phyloP scores from a whole-genome alignment of 1,140 invertebrate species.

The Epicauta chinensis region DNA sequence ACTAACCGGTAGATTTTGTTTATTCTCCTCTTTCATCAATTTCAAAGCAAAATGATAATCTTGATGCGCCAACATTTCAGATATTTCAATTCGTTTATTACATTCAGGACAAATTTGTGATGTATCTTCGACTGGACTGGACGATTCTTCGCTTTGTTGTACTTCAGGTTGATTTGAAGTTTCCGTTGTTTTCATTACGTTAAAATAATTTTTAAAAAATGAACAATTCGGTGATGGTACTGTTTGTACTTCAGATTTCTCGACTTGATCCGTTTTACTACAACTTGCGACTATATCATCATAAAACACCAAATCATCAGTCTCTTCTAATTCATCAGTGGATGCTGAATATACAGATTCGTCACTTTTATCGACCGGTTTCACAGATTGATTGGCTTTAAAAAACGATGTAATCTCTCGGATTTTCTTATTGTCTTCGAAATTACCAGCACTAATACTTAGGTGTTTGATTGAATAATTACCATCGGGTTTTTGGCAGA shows the following conservation, averaged over 20 bases:
- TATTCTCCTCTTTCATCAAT: constrained; percentile 47
- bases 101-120: constrained; percentile 45
- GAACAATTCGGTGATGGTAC: constrained; percentile 26
- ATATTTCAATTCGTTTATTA: constrained; percentile 44
- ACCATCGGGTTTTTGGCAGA: constrained; percentile 42
- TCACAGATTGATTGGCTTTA: constrained; percentile 31
- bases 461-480: constrained; percentile 54
- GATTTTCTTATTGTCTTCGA: constrained; percentile 57
- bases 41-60: constrained; percentile 57
- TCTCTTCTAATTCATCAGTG: constrained; percentile 23
- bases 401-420: constrained; percentile 57
- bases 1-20: constrained; percentile 10
- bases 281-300: constrained; percentile 9
- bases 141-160: not conserved
- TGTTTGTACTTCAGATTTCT: not conserved
- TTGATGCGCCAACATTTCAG: constrained; percentile 47
- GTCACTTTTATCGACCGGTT: constrained; percentile 9
- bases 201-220: constrained; percentile 47
- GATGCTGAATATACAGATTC: constrained; percentile 26
- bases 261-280: not conserved
- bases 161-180: not conserved
- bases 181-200: constrained; percentile 19
- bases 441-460: constrained; percentile 73
- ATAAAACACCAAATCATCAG: constrained; percentile 20
- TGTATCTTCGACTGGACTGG: constrained; percentile 1